A percentile compares a stretch with the other conserved stretches of the same genome.
These are phyloP conservation scores for Sapayoa aenigma DNA, from an alignment of 2,113 vertebrate species.

Conservation along the genomic window DNA sequence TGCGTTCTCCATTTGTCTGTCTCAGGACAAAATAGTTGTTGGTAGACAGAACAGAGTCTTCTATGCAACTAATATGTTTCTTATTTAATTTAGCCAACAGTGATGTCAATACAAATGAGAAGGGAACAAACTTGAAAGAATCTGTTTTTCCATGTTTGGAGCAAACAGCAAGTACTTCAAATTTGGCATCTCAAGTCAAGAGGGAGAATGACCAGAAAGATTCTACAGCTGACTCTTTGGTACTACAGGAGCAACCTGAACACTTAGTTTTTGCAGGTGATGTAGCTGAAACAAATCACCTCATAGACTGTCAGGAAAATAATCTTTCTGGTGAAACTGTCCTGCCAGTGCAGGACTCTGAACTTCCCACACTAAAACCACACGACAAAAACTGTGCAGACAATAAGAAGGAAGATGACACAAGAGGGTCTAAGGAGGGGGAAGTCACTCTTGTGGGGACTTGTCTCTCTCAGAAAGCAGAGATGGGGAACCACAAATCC, in stretches of 20 bases:
- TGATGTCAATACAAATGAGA: slow-evolving; percentile 8
- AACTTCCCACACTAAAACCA: not conserved
- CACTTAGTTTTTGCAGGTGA: not conserved
- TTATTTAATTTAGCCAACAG: slow-evolving; percentile 66
- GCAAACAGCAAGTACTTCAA: slow-evolving; percentile 37
- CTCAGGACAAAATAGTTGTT: slow-evolving; percentile 69
- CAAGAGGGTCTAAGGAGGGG: not conserved
- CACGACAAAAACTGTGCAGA: not conserved
- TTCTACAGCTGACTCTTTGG: not conserved
- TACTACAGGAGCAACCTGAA: slow-evolving; percentile 23
- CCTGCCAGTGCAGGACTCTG: not conserved
- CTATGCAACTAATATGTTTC: slow-evolving; percentile 37
- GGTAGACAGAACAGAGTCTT: not conserved
- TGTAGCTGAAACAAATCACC: not conserved
- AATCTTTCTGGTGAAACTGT: not conserved
- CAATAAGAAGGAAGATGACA: not conserved
- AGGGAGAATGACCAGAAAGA: slow-evolving; percentile 1
- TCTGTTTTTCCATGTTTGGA: not conserved
- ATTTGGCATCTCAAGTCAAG: slow-evolving; percentile 4
- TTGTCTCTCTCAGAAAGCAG: slow-evolving; percentile 6
- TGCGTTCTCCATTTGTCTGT: slow-evolving; percentile 90
- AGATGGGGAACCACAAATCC: not conserved
- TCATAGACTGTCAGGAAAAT: not conserved
- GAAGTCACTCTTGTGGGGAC: not conserved
- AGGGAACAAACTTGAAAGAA: slow-evolving; percentile 37